phyloP scores from a whole-genome alignment of 2,888 invertebrate genomes.

The Leucophora obtusa region DNA sequence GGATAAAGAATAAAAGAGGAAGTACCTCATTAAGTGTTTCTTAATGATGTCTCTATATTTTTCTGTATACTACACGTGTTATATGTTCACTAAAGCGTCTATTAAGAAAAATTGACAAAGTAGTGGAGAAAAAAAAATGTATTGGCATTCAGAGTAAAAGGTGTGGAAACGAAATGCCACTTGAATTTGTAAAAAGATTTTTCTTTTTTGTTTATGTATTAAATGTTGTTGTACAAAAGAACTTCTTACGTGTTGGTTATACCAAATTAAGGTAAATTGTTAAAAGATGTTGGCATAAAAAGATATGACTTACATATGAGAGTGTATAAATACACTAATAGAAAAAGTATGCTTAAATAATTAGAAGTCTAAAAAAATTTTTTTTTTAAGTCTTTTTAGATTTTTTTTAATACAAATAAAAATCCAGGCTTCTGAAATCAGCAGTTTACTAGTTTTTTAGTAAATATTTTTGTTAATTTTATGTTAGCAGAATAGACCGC shows the following conservation, averaged over 20 bases:
- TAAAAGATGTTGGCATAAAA: slow-evolving; percentile 13
- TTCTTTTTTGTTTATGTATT: background rate
- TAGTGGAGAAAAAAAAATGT: background rate
- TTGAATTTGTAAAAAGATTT: slow-evolving; percentile 49
- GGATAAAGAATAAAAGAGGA: slow-evolving; percentile 59
- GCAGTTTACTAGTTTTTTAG: too few species aligned
- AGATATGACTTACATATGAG: too few species aligned
- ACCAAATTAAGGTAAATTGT: slow-evolving; percentile 50
- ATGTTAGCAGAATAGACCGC: too few species aligned
- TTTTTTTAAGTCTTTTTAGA: too few species aligned
- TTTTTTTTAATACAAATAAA: too few species aligned
- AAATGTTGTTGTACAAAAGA: slow-evolving; percentile 6
- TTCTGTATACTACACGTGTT: background rate
- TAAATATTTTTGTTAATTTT: too few species aligned
- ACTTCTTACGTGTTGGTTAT: slow-evolving; percentile 44
- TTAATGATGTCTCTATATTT: slow-evolving; percentile 67
- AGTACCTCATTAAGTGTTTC: slow-evolving; percentile 68
- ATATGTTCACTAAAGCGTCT: slow-evolving; percentile 12
- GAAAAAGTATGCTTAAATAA: too few species aligned
- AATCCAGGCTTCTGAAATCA: too few species aligned
- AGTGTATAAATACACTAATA: too few species aligned
- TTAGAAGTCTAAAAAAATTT: too few species aligned
- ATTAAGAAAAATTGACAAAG: slow-evolving; percentile 8
- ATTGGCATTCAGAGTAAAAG: slow-evolving; percentile 49
- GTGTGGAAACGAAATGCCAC: slow-evolving; percentile 58